Percentiles rank a stretch among this genome's conserved stretches.
These are phyloP conservation scores for Addax nasomaculatus DNA, from an alignment of 2,113 vertebrate species.

Conservation along the genomic window DNA sequence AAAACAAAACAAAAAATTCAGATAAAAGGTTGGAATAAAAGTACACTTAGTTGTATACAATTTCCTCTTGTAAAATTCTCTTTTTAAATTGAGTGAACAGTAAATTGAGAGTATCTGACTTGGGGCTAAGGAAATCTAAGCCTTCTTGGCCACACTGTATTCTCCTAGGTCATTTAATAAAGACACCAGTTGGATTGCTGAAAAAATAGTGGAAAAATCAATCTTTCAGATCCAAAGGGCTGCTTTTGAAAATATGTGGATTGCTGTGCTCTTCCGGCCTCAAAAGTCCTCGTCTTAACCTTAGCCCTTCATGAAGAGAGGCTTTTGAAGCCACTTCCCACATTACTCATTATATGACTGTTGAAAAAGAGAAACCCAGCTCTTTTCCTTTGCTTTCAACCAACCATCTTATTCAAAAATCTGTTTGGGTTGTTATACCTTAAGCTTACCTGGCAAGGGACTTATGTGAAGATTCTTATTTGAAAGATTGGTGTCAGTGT, in stretches of 20 bases:
- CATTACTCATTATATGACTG: not conserved
- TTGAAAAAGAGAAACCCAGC: not conserved
- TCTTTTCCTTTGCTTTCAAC: not conserved
- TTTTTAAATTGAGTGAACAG: not conserved
- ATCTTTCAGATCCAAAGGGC: not conserved
- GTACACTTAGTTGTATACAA: not conserved
- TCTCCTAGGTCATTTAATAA: constrained; percentile 9
- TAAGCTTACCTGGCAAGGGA: not conserved
- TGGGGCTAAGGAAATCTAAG: not conserved
- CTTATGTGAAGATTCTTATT: not conserved
- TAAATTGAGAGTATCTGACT: not conserved
- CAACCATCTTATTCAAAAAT: not conserved
- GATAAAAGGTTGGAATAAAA: not conserved
- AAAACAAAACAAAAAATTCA: not conserved
- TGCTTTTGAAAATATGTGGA: not conserved
- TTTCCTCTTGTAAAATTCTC: not conserved
- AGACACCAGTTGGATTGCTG: not conserved
- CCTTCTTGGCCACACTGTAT: not conserved
- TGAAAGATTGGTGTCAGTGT: not conserved
- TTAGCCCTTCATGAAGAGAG: not conserved
- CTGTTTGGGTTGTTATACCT: not conserved
- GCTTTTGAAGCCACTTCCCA: not conserved
- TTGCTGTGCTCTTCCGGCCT: not conserved
- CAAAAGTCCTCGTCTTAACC: not conserved
- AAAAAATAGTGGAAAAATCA: constrained; percentile 5